Percentiles rank a stretch among this genome's conserved stretches.
Conservation (phyloP, 53 echinoderm and acorn worm genomes). For the Paracentrotus lividus region DNA sequence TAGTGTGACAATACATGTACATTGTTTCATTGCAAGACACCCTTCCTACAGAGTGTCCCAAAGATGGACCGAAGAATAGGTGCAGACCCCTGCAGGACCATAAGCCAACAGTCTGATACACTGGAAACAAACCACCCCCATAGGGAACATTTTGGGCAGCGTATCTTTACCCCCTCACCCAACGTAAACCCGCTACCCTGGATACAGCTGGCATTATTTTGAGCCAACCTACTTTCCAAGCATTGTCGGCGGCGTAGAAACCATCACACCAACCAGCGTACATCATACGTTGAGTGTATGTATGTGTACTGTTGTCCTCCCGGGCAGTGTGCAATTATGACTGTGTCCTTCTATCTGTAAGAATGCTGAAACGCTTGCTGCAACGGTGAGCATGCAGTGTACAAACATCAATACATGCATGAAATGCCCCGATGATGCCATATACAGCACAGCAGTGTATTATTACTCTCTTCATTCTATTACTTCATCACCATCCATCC, state of each 20-base stretch:
- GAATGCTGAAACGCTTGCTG: not conserved
- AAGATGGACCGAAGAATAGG: not conserved
- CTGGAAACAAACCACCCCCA: not conserved
- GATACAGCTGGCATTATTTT: conserved; percentile 34
- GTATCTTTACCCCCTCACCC: conserved; percentile 10
- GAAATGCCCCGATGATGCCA: not conserved
- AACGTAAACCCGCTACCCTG: conserved; percentile 6
- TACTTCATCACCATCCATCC: not conserved
- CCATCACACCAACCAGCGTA: not conserved
- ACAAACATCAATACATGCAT: not conserved
- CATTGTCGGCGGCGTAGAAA: not conserved
- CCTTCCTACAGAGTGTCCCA: not conserved
- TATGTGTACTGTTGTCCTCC: conserved; percentile 12
- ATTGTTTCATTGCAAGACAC: not conserved
- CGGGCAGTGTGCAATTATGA: conserved; percentile 55
- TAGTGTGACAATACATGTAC: not conserved
- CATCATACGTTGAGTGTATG: conserved; percentile 15
- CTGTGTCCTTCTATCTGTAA: conserved; percentile 7
- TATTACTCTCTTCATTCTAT: not conserved
- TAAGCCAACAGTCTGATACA: not conserved
- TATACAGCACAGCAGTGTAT: not conserved
- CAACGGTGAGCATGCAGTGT: not conserved
- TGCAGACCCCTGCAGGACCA: not conserved
- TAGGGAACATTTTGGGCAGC: not conserved
- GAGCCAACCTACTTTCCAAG: conserved; percentile 34